Evolutionary conservation across 2,113 vertebrate species (phyloP), one percentile per base, ranked within the genome.

Genomic region (Esox niger): DNA sequence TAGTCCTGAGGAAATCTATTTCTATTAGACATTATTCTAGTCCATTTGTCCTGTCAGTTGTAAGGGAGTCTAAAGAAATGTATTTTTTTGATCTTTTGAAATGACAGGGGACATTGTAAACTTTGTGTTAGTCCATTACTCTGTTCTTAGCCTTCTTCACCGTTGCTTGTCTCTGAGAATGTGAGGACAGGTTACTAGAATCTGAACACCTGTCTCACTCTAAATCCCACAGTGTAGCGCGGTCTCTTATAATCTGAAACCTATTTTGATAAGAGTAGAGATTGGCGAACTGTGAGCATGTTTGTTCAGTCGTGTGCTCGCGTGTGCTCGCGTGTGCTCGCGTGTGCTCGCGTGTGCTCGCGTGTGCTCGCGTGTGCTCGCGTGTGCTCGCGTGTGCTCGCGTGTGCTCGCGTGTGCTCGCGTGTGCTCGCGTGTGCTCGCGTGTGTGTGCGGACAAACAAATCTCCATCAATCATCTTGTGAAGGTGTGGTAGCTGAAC

Each of bases 251-350:
- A n/a, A n/a, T n/a, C n/a, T n/a, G n/a, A n/a, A n/a, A n/a, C n/a
- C n/a, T n/a, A n/a, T n/a, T 76, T 63, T 79, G 79, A 79, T 83
- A 38, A 71, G 47, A 67, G 49, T 55, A 38, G 59, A 59, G 69
- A 81, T 64, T 77, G 59, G 66, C 71, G 71, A 82, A 69, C 56
- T 78, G 59, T 56, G 66, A 64, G 85, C 72, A 81, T 54, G 46
- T 65, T 7, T 55, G 30, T 58, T 25, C 10, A 29, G 23, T n/a
- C n/a, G n/a, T n/a, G n/a, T n/a, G n/a, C n/a, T n/a, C n/a, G n/a
- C n/a, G n/a, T n/a, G n/a, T n/a, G n/a, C n/a, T n/a, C n/a, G n/a
- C n/a, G n/a, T n/a, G n/a, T n/a, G n/a, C n/a, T n/a, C n/a, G n/a
- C n/a, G n/a, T n/a, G n/a, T n/a, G n/a, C n/a, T n/a, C n/a, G n/a